phyloP scores from a whole-genome alignment of 2,888 invertebrate genomes.

The Tenthredo scrophulariae region DNA sequence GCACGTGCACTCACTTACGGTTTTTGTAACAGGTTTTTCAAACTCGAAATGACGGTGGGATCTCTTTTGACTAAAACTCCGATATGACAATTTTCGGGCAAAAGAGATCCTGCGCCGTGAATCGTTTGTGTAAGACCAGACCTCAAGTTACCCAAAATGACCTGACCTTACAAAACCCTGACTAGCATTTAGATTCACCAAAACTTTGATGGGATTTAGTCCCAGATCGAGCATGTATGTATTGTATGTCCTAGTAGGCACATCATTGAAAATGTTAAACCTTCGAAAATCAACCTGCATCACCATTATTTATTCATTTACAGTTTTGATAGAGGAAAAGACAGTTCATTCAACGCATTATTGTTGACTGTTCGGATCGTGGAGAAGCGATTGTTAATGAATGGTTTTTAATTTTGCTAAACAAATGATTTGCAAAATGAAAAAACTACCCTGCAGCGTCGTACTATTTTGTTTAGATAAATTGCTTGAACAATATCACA shows the following conservation, averaged over 20 bases:
- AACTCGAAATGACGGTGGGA: constrained; percentile 1
- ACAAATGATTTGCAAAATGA: not conserved
- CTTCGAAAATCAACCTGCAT: constrained; percentile 42
- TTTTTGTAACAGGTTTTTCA: constrained; percentile 27
- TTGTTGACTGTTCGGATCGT: not conserved
- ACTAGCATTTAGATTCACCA: constrained; percentile 25
- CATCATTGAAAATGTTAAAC: constrained; percentile 26
- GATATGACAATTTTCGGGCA: not conserved
- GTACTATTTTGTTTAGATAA: constrained; percentile 23
- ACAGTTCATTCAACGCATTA: not conserved
- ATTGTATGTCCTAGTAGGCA: constrained; percentile 45
- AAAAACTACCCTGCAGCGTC: not conserved
- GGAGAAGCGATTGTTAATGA: not conserved
- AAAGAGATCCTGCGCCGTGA: not conserved
- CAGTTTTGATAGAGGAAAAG: not conserved
- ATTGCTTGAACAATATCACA: constrained; percentile 39
- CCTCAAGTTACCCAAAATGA: not conserved
- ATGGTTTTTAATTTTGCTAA: constrained; percentile 27
- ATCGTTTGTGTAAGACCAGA: not conserved
- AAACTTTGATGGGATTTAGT: constrained; percentile 5
- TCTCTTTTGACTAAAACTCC: not conserved
- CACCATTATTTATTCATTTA: constrained; percentile 11
- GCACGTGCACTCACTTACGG: constrained; percentile 46
- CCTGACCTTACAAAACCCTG: constrained; percentile 5
- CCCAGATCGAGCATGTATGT: constrained; percentile 34